A percentile compares a stretch with the other conserved stretches of the same genome.
These are phyloP conservation scores for Polyommatus icarus DNA, from an alignment of 2,888 invertebrate genomes.

Conservation along the genomic window DNA sequence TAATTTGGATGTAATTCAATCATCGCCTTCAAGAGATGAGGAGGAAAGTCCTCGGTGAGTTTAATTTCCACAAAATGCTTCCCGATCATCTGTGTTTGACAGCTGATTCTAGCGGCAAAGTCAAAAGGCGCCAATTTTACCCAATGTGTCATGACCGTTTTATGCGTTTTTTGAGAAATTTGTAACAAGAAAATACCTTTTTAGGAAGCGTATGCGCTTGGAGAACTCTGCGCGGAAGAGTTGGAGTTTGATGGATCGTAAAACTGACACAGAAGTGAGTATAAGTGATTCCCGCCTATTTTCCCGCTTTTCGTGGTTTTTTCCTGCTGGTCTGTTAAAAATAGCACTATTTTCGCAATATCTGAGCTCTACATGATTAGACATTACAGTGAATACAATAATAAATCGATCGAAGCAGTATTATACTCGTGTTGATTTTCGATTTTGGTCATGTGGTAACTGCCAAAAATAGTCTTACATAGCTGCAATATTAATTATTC, in stretches of 20 bases:
- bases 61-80: constrained; percentile 41
- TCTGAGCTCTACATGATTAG: background rate
- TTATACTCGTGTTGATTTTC: background rate
- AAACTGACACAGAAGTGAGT: constrained; percentile 69
- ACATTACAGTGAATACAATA: background rate
- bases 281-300: constrained; percentile 59
- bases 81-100: constrained; percentile 54
- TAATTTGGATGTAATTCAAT: constrained; percentile 52
- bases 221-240: constrained; percentile 62
- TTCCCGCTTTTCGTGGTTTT: constrained; percentile 44
- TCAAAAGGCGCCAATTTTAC: constrained; percentile 67
- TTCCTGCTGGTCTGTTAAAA: background rate
- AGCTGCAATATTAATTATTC: background rate
- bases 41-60: constrained; percentile 64
- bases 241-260: constrained; percentile 73
- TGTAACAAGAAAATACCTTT: constrained; percentile 34
- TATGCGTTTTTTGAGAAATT: constrained; percentile 31
- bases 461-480: background rate
- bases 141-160: constrained; percentile 40
- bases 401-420: background rate
- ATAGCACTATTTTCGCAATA: background rate
- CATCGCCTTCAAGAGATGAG: constrained; percentile 51
- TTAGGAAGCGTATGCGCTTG: constrained; percentile 63
- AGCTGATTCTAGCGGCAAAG: constrained; percentile 77
- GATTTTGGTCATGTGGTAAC: background rate